Evolutionary conservation across 2,797 vertebrate species (phyloP).

Genomic region (Helarctos malayanus): DNA sequence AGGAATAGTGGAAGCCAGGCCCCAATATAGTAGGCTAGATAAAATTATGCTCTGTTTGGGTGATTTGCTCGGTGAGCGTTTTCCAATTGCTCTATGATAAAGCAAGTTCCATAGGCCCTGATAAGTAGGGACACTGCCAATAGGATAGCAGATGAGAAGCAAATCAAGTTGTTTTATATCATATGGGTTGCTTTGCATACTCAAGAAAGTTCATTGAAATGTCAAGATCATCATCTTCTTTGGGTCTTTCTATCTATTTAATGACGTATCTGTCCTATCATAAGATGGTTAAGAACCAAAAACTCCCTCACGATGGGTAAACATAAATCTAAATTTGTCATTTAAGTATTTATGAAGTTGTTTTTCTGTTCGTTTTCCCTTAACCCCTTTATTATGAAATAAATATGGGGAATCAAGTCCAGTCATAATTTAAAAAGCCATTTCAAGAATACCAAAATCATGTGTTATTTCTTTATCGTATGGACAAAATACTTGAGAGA

Average conservation of each 20-base stretch:
- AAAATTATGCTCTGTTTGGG: slow-evolving; percentile 59
- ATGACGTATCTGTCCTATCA: slow-evolving; percentile 55
- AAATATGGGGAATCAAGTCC: slow-evolving; percentile 30
- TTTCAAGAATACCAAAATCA: slow-evolving; percentile 34
- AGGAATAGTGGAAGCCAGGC: not conserved
- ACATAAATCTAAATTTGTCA: not conserved
- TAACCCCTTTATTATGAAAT: slow-evolving; percentile 48
- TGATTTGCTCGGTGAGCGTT: slow-evolving; percentile 57
- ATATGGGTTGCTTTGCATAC: not conserved
- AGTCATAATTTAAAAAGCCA: slow-evolving; percentile 49
- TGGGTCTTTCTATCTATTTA: not conserved
- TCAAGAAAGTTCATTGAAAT: slow-evolving; percentile 21
- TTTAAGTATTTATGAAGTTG: slow-evolving; percentile 52
- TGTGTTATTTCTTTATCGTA: not conserved
- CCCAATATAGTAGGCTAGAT: not conserved
- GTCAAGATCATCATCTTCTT: slow-evolving; percentile 25
- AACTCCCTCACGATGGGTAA: slow-evolving; percentile 41
- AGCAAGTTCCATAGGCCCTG: not conserved
- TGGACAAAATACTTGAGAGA: slow-evolving; percentile 16
- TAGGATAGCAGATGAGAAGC: not conserved
- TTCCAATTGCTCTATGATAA: slow-evolving; percentile 62
- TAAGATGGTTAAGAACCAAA: slow-evolving; percentile 53
- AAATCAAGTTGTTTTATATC: slow-evolving; percentile 36
- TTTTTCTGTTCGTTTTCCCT: slow-evolving; percentile 32
- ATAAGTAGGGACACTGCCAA: not conserved